Conservation (phyloP, 2,888 invertebrate genomes). For the Tenodera sinensis region DNA sequence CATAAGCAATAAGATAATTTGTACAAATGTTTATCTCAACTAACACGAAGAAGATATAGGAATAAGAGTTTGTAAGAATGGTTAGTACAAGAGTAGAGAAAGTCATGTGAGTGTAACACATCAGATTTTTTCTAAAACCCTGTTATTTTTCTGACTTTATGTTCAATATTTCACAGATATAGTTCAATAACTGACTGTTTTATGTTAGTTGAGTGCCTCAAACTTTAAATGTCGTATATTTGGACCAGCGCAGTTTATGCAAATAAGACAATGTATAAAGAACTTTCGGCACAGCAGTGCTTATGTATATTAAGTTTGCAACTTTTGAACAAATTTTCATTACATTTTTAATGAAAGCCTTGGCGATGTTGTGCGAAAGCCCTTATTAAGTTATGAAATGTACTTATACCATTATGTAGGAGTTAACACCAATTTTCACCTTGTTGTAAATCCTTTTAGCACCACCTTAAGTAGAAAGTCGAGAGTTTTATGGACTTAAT, state of each 20-base stretch:
- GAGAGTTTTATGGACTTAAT: neutral
- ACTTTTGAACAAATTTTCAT: neutral
- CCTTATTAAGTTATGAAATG: neutral
- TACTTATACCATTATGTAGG: neutral
- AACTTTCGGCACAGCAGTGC: neutral
- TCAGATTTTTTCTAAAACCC: no score
- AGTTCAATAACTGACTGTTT: no score
- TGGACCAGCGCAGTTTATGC: neutral
- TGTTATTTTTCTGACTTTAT: no score
- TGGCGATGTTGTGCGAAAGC: neutral
- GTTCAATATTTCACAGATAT: no score
- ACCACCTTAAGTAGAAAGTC: neutral
- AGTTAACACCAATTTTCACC: neutral
- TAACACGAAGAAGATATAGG: no score
- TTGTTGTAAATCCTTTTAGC: neutral
- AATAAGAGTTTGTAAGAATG: no score
- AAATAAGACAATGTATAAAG: neutral
- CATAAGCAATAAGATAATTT: no score
- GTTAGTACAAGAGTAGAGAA: no score
- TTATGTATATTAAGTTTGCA: neutral
- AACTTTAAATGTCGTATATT: no score
- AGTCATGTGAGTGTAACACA: no score
- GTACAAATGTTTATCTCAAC: no score
- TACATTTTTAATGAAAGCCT: neutral
- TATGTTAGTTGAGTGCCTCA: no score